Conservation (phyloP, 1,140 invertebrate genomes). For the Drosophila insularis region DNA sequence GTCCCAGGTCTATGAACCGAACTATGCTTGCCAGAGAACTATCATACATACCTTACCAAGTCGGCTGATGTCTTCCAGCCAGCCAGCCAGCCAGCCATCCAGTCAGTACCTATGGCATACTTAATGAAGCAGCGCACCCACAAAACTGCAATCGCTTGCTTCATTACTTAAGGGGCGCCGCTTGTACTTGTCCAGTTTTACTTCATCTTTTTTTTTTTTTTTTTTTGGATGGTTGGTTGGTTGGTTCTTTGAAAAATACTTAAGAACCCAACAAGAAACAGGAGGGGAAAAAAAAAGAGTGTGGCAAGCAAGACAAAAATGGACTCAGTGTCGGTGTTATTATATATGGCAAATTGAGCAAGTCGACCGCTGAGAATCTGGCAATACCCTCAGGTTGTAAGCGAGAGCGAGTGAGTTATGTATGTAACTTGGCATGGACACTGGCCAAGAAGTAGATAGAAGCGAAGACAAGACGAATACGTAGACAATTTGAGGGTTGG, state of each 20-base stretch:
- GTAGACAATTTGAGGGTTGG: conserved; percentile 54
- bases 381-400: conserved; percentile 70
- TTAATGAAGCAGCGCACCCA: conserved; percentile 74
- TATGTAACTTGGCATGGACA: conserved; percentile 66
- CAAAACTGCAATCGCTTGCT: conserved; percentile 73
- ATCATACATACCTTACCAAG: conserved; percentile 11
- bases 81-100: background rate
- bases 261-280: conserved; percentile 49
- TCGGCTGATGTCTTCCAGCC: background rate
- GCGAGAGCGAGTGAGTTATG: conserved; percentile 67
- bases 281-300: conserved; percentile 7
- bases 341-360: conserved; percentile 79
- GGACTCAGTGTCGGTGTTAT: conserved; percentile 36
- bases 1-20: conserved; percentile 68
- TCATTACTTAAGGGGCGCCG: conserved; percentile 64
- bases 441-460: conserved; percentile 21
- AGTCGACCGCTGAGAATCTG: conserved; percentile 71
- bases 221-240: background rate
- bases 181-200: background rate
- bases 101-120: conserved; percentile 50
- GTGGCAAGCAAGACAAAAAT: conserved; percentile 18
- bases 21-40: background rate
- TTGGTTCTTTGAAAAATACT: conserved; percentile 62
- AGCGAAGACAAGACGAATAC: conserved; percentile 49
- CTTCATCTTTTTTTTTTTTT: conserved; percentile 13